phyloP scores from a whole-genome alignment of 2,113 vertebrate genomes.

The Pseudolaguvia tuberculata region DNA sequence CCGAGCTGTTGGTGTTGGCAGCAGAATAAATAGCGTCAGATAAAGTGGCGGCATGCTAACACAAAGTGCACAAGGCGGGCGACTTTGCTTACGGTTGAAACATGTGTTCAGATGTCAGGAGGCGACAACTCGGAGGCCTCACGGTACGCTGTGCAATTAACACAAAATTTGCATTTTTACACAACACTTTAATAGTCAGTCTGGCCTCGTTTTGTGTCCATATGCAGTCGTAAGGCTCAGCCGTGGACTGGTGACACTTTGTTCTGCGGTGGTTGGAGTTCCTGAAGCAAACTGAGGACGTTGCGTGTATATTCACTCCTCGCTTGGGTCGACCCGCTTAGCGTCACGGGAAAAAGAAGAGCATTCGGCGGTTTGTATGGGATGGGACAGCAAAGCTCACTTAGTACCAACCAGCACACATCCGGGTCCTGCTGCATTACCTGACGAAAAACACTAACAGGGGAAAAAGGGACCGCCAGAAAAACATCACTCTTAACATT shows the following conservation, averaged over 20 bases:
- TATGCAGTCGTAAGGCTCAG: no score
- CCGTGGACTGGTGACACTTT: background rate
- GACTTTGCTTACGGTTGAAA: no score
- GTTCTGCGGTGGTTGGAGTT: constrained; percentile 48
- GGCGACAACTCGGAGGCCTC: no score
- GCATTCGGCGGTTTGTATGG: constrained; percentile 65
- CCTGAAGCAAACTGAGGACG: constrained; percentile 71
- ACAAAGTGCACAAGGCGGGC: constrained; percentile 54
- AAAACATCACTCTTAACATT: no score
- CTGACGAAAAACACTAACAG: constrained; percentile 77
- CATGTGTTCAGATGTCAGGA: no score
- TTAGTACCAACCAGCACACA: constrained; percentile 79
- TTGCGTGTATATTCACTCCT: constrained; percentile 74
- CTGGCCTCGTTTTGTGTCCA: no score
- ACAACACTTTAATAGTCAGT: no score
- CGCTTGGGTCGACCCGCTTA: constrained; percentile 56
- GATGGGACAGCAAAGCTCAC: constrained; percentile 69
- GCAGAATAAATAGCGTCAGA: constrained; percentile 71
- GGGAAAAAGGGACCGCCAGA: no score
- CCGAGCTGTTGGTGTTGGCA: constrained; percentile 60
- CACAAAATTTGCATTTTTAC: no score
- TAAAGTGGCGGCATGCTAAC: constrained; percentile 57
- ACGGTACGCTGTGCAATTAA: no score
- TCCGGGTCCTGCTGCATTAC: constrained; percentile 81
- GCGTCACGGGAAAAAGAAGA: constrained; percentile 66